Conservation (phyloP, 2,113 vertebrate genomes). For the Indicator maculatus region DNA sequence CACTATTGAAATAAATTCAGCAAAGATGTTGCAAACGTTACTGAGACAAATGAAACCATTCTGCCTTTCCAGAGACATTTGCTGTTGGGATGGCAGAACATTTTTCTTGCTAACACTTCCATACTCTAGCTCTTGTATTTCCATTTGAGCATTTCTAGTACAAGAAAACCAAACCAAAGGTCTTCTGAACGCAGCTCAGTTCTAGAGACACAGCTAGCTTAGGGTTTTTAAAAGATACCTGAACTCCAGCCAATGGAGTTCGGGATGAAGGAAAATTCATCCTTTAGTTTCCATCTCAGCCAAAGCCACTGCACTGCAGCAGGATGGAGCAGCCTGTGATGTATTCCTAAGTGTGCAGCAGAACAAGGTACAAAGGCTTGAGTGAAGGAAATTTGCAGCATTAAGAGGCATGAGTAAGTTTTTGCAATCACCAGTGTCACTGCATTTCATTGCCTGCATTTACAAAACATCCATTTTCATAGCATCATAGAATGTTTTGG, state of each 20-base stretch:
- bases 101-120: background rate
- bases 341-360: background rate
- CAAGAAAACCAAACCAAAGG: background rate
- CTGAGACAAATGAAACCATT: background rate
- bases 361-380: background rate
- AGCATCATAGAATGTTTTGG: no score
- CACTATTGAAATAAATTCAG: background rate
- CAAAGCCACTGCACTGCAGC: background rate
- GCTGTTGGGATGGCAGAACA: background rate
- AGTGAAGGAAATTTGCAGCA: background rate
- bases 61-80: background rate
- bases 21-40: background rate
- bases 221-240: background rate
- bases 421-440: background rate
- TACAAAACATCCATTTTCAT: background rate
- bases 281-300: background rate
- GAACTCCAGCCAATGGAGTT: background rate
- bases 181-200: background rate
- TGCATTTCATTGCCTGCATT: accelerated
- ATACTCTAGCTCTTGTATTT: accelerated
- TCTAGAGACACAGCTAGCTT: background rate
- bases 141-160: background rate
- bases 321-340: accelerated
- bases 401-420: background rate
- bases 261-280: background rate